phyloP scores from a whole-genome alignment of 2,888 invertebrate species.

The Ophion costatus region DNA sequence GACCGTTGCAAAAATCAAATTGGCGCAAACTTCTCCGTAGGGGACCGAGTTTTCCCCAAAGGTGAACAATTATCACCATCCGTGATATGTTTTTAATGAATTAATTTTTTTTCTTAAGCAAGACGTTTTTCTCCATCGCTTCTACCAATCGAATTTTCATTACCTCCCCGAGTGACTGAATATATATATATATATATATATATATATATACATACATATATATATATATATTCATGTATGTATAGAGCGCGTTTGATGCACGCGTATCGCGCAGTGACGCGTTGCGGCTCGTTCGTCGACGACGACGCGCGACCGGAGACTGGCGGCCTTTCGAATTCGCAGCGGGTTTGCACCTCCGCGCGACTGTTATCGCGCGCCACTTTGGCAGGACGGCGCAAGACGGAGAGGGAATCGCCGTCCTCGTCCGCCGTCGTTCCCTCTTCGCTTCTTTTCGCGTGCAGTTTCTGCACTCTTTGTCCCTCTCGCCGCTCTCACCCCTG shows the following conservation, averaged over 20 bases:
- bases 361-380: constrained; percentile 77
- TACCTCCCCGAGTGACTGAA: constrained; percentile 46
- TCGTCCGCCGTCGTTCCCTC: constrained; percentile 53
- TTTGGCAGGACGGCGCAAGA: constrained; percentile 47
- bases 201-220: not conserved
- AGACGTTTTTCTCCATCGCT: not conserved
- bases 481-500: constrained; percentile 51
- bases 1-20: not conserved
- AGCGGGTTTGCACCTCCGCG: constrained; percentile 81
- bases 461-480: constrained; percentile 58
- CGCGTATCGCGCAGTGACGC: constrained; percentile 11
- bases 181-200: constrained; percentile 12
- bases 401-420: constrained; percentile 40
- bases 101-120: no score
- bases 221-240: constrained; percentile 8
- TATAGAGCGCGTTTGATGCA: constrained; percentile 41
- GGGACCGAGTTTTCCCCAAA: no score
- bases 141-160: constrained; percentile 34
- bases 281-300: constrained; percentile 72
- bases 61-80: no score
- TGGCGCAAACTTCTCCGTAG: no score
- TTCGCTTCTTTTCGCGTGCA: constrained; percentile 56
- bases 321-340: constrained; percentile 81
- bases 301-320: constrained; percentile 81
- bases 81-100: no score